Evolutionary conservation across 2,888 invertebrate species (phyloP).

Genomic region (Sialis lutaria): DNA sequence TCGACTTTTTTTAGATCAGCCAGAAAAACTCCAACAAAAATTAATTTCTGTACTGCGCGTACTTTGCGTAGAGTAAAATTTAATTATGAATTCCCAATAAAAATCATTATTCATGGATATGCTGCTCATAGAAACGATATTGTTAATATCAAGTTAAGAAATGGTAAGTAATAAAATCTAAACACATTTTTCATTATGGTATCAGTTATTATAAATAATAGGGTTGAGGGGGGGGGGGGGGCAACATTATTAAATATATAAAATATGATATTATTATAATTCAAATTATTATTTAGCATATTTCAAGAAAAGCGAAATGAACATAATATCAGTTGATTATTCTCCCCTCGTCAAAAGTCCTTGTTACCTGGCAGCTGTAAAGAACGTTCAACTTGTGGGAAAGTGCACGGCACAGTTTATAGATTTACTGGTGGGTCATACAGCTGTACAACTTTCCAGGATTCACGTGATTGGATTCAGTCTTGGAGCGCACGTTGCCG

Average conservation of each 20-base stretch:
- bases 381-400: slow-evolving; percentile 38
- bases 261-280: neutral
- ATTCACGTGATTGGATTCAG: slow-evolving; percentile 48
- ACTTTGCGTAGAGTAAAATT: slow-evolving; percentile 28
- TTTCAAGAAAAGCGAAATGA: slow-evolving; percentile 34
- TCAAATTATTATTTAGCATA: slow-evolving; percentile 25
- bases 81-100: slow-evolving; percentile 28
- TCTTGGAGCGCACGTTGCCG: slow-evolving; percentile 42
- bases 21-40: slow-evolving; percentile 26
- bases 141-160: slow-evolving; percentile 40
- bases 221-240: too few relatives aligned
- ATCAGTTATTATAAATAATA: too few relatives aligned
- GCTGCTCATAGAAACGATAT: slow-evolving; percentile 39
- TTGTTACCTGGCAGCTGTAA: slow-evolving; percentile 39
- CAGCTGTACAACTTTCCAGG: slow-evolving; percentile 24
- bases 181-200: too few relatives aligned
- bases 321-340: slow-evolving; percentile 44
- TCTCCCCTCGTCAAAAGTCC: slow-evolving; percentile 35
- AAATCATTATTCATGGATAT: slow-evolving; percentile 44
- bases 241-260: neutral
- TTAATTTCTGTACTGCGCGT: slow-evolving; percentile 22
- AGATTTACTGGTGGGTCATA: slow-evolving; percentile 27
- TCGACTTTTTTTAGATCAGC: slow-evolving; percentile 19
- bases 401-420: slow-evolving; percentile 40
- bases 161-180: slow-evolving; percentile 23